phyloP scores from a whole-genome alignment of 2,888 invertebrate species.

The Mamestra brassicae region DNA sequence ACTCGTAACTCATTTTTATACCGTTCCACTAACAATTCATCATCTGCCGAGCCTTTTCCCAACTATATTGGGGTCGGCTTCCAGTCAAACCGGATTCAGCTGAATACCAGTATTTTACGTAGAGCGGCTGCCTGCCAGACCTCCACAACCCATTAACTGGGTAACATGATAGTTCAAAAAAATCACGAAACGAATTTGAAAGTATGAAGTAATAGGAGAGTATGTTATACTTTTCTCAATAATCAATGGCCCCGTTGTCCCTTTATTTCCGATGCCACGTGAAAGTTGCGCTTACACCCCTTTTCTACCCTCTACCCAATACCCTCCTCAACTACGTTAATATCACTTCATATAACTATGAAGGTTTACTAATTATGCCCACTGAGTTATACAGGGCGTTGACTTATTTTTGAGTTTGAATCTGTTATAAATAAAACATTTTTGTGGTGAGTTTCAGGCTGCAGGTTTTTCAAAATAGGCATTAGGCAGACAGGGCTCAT shows the following conservation, averaged over 20 bases:
- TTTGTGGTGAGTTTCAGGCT: not conserved
- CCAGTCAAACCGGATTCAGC: too few relatives aligned
- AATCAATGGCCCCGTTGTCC: conserved; percentile 8
- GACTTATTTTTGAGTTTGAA: not conserved
- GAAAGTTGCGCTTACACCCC: conserved; percentile 1
- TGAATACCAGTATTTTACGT: too few relatives aligned
- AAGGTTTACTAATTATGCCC: conserved; percentile 45
- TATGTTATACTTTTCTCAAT: not conserved
- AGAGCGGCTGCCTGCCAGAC: too few relatives aligned
- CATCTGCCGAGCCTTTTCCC: too few relatives aligned
- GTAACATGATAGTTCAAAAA: too few relatives aligned
- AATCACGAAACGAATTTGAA: not conserved
- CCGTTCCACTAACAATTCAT: too few relatives aligned
- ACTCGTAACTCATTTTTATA: too few relatives aligned
- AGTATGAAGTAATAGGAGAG: not conserved
- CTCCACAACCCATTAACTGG: too few relatives aligned
- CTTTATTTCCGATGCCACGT: conserved; percentile 26
- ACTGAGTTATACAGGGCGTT: not conserved
- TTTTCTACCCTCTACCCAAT: not conserved
- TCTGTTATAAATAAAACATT: too few relatives aligned
- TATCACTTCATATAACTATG: conserved; percentile 30
- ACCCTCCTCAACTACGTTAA: conserved; percentile 7
- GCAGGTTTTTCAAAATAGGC: too few relatives aligned
- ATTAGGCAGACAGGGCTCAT: too few relatives aligned
- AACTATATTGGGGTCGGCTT: too few relatives aligned